phyloP scores from a whole-genome alignment of 1,140 invertebrate genomes.

The Limonius californicus region DNA sequence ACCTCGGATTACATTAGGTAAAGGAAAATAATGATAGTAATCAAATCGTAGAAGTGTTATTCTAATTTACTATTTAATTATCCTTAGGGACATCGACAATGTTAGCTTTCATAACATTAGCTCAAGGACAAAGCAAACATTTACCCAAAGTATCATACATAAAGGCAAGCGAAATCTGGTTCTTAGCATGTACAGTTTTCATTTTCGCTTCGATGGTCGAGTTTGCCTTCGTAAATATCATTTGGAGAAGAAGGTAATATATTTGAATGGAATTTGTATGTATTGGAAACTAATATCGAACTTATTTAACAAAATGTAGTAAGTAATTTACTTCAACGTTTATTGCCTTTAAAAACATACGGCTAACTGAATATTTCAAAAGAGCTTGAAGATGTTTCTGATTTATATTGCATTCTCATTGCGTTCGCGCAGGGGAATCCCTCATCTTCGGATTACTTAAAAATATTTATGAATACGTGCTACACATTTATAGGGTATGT shows the following conservation, averaged over 20 bases:
- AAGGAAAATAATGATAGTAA: neutral
- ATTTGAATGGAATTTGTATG: no score
- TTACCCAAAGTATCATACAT: conserved; percentile 86
- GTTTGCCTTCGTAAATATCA: conserved; percentile 87
- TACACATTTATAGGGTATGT: no score
- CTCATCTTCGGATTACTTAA: no score
- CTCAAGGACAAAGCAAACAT: conserved; percentile 75
- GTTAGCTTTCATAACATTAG: conserved; percentile 81
- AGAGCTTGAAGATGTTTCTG: no score
- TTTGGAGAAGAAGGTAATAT: conserved; percentile 73
- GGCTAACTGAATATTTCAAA: no score
- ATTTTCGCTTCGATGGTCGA: conserved; percentile 83
- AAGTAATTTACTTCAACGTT: no score
- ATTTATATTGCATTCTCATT: no score
- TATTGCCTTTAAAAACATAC: no score
- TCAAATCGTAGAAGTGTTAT: conserved; percentile 9
- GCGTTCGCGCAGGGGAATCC: no score
- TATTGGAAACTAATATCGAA: no score
- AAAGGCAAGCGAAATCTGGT: conserved; percentile 88
- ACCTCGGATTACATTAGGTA: conserved; percentile 74
- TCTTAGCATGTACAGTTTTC: conserved; percentile 78
- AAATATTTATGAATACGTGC: no score
- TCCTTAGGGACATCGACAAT: conserved; percentile 79
- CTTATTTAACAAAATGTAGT: no score
- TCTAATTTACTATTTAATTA: conserved; percentile 19